Conservation (phyloP, 2,797 vertebrate genomes). For the Eurystomus glaucurus region DNA sequence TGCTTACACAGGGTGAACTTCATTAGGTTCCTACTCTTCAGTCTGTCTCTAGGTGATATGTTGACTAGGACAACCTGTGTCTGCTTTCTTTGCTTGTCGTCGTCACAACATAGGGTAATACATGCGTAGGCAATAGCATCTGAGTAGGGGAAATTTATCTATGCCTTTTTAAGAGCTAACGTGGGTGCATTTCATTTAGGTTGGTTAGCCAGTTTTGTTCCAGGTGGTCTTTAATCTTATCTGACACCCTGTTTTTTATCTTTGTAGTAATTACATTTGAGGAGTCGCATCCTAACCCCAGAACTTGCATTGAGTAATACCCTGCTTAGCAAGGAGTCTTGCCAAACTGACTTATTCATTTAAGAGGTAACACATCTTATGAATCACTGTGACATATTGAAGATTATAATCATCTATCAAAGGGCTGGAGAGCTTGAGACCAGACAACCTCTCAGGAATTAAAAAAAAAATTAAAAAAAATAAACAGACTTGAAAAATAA, state of each 20-base stretch:
- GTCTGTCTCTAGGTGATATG: neutral
- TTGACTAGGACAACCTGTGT: neutral
- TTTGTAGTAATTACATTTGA: neutral
- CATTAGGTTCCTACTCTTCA: neutral
- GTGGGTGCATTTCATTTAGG: neutral
- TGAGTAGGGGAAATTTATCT: neutral
- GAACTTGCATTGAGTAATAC: neutral
- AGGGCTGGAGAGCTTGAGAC: neutral
- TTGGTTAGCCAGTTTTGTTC: neutral
- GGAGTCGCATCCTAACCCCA: neutral
- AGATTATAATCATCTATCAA: slow-evolving; percentile 8
- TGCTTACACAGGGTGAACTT: neutral
- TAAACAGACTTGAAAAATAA: neutral
- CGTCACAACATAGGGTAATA: neutral
- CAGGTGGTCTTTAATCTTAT: neutral
- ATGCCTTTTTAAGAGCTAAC: neutral
- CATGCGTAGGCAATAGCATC: neutral
- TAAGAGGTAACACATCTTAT: neutral
- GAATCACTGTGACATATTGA: neutral
- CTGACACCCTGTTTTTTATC: neutral
- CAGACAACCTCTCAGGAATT: neutral
- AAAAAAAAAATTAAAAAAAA: neutral
- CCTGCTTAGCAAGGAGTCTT: neutral
- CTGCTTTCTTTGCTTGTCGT: neutral
- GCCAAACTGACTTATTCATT: neutral